Base-by-base conservation (phyloP, 2,888 invertebrate species). In the Slavum lentiscoides region DNA sequence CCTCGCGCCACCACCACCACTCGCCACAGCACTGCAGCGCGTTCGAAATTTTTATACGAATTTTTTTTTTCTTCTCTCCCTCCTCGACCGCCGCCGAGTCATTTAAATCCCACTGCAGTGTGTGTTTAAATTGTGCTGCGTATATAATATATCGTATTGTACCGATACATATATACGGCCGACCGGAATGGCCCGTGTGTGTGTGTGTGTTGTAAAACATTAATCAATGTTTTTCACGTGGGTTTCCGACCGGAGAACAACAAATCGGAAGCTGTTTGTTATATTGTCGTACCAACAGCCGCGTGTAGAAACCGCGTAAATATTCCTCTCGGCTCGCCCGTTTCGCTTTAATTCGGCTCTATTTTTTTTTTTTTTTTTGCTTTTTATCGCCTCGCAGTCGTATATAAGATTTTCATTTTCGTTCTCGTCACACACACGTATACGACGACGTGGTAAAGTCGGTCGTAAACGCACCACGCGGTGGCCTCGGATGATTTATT, bases 141-240 rank as follows among this genome's bases (percentile, higher is more conserved):
- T 30, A 62, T 62, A 62, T 3, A 1, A 30, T 23, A 62, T 30
- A 62, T 0, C 13, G 15, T 30, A 5, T 15, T 62, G 5, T 62
- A 30, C 30, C 11, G 2, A 13, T 61, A 23, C 11, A 11, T 61
- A 13, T 69, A 1, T 53, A 23, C 2, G 30, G 30, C 30, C 30
- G 30, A 30, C 30, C 30, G 30, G 4, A 30, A 30, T 30, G 30
- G 30, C 30, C 30, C 30, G 30, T 30, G 69, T 53, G 69, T 23
- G 30, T 19, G 21, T 21, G 43, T 43, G 43, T 67, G 49, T 49
- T 30, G 21, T 49, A 49, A 69, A 69, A 69, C 55, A 69, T 69
- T 69, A 69, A 69, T 69, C 55, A 69, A 69, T 69, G 69, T 69
- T 69, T 30, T 55, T 19, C 55, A 19, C 30, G 30, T 17, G 53